Evolutionary conservation across 2,888 invertebrate species (phyloP).

Genomic region (Melanostoma scalare): DNA sequence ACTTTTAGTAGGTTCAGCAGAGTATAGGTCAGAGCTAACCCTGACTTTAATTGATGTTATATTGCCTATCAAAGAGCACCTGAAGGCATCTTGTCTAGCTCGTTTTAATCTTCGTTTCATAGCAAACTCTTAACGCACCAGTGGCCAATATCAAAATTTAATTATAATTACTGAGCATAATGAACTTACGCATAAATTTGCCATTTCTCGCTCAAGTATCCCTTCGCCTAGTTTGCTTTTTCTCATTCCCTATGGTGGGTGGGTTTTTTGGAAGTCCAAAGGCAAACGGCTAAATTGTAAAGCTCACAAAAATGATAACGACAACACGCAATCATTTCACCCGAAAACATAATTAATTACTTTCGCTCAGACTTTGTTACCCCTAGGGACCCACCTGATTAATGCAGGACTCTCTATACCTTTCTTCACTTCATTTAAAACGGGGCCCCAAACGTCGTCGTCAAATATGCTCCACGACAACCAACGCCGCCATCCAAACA

Average conservation of each 20-base stretch:
- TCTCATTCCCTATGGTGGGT: constrained; percentile 25
- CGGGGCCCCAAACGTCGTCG: background rate
- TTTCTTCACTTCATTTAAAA: constrained; percentile 63
- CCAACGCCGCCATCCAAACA: background rate
- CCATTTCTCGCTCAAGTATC: background rate
- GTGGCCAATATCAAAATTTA: constrained; percentile 43
- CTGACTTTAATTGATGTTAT: constrained; percentile 7
- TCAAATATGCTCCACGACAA: background rate
- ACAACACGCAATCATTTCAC: constrained; percentile 62
- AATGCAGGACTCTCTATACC: constrained; percentile 43
- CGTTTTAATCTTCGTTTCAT: constrained; percentile 31
- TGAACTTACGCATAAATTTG: constrained; percentile 55
- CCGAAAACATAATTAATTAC: constrained; percentile 71
- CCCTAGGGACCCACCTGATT: constrained; percentile 49
- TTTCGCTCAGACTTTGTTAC: constrained; percentile 56
- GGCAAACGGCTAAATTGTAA: constrained; percentile 2
- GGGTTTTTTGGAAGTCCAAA: background rate
- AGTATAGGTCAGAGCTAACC: no score
- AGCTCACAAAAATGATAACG: constrained; percentile 48
- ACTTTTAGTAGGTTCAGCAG: no score
- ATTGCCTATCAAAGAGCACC: background rate
- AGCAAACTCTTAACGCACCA: constrained; percentile 40
- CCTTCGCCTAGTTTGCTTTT: constrained; percentile 36
- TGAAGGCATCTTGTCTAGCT: constrained; percentile 25
- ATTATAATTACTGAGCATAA: constrained; percentile 55